Percentiles rank a stretch among this genome's conserved stretches.
phyloP scores from a whole-genome alignment of 2,113 vertebrate species.

The Stomatorhinus ivindoensis region DNA sequence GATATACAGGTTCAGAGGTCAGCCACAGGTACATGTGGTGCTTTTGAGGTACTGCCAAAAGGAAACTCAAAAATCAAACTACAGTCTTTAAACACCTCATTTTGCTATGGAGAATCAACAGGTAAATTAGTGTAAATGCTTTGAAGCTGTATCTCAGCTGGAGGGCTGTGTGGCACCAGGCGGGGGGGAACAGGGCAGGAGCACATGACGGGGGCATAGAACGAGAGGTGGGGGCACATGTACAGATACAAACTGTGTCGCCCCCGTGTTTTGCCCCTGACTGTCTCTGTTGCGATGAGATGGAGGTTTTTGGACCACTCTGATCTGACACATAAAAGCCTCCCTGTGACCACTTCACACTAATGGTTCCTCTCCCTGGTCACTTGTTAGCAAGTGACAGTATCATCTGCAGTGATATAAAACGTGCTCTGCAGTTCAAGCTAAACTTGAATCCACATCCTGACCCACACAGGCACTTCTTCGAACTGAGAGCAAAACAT shows the following conservation, averaged over 20 bases:
- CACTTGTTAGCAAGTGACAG: not conserved
- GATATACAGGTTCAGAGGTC: not conserved
- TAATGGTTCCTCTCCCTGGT: not conserved
- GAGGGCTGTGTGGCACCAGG: not conserved
- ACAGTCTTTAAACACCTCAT: not conserved
- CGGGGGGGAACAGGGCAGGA: slow-evolving; percentile 7
- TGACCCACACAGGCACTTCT: not conserved
- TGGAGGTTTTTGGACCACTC: slow-evolving; percentile 31
- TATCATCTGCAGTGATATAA: not conserved
- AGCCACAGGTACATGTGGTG: slow-evolving; percentile 21
- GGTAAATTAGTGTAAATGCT: not conserved
- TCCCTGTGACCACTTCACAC: slow-evolving; percentile 32
- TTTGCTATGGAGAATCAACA: not conserved
- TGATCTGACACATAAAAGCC: slow-evolving; percentile 39
- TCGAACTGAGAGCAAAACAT: not conserved
- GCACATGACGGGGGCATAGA: not conserved
- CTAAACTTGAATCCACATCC: not conserved
- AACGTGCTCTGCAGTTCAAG: not conserved
- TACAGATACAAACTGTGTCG: not conserved
- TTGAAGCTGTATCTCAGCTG: not conserved
- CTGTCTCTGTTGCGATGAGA: slow-evolving; percentile 28
- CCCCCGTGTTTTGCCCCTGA: not conserved
- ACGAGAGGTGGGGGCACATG: slow-evolving; percentile 25
- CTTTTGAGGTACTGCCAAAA: not conserved
- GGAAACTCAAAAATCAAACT: not conserved